Conservation (phyloP, 2,888 invertebrate species). For the Limenitis camilla region DNA sequence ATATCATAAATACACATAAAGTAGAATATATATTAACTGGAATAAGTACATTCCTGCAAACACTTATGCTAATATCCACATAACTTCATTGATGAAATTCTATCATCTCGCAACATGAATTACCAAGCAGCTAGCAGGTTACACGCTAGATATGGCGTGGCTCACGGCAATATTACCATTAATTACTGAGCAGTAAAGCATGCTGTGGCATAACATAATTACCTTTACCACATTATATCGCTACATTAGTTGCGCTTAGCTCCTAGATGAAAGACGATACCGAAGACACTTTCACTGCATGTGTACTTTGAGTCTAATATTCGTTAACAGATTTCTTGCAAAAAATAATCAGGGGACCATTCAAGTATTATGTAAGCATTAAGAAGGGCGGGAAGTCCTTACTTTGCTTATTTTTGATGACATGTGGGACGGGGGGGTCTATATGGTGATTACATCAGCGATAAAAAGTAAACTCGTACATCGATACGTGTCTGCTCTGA, state of each 20-base stretch:
- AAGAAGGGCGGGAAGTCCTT: too few species aligned
- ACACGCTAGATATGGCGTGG: not conserved
- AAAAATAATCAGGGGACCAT: too few species aligned
- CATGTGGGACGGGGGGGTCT: too few species aligned
- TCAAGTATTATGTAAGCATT: too few species aligned
- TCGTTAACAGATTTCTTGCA: not conserved
- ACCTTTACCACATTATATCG: slow-evolving; percentile 3
- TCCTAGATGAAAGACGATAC: slow-evolving; percentile 12
- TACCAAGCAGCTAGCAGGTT: not conserved
- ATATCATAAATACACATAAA: not conserved
- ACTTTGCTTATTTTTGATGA: too few species aligned
- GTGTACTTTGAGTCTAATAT: slow-evolving; percentile 5
- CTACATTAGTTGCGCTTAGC: slow-evolving; percentile 7
- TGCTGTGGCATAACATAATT: slow-evolving; percentile 6
- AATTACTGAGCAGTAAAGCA: not conserved
- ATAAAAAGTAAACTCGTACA: too few species aligned
- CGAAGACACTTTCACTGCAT: slow-evolving; percentile 8
- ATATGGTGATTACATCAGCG: too few species aligned
- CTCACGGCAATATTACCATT: slow-evolving; percentile 9
- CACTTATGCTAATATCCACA: not conserved
- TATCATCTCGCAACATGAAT: slow-evolving; percentile 4
- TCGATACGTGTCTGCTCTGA: too few species aligned
- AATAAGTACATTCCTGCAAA: slow-evolving; percentile 2
- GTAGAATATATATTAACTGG: not conserved
- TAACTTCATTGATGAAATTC: slow-evolving; percentile 12